Conservation (phyloP, 2,113 vertebrate species). For the Paralichthys olivaceus region DNA sequence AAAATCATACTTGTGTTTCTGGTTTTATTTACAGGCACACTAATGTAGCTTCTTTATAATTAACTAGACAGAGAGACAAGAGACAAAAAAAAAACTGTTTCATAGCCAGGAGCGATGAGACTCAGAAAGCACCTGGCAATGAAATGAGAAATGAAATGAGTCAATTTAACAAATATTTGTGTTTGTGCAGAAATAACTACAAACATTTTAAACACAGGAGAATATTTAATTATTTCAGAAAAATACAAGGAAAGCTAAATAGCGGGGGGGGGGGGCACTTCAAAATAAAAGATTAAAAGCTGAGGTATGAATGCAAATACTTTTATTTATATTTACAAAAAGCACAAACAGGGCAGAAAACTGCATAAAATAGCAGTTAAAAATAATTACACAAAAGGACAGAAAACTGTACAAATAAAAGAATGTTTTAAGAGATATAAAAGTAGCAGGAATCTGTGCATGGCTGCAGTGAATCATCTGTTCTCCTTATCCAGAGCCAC, state of each 20-base stretch:
- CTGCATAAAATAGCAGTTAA: not conserved
- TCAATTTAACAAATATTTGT: too few species aligned
- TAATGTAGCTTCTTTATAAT: too few species aligned
- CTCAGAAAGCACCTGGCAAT: too few species aligned
- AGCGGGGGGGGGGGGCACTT: not conserved
- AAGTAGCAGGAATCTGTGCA: not conserved
- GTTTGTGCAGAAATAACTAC: not conserved
- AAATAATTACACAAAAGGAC: conserved; percentile 6
- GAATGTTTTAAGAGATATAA: conserved; percentile 20
- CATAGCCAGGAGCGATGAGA: too few species aligned
- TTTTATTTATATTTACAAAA: conserved; percentile 75
- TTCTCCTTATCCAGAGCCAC: conserved; percentile 82
- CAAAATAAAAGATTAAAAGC: not conserved
- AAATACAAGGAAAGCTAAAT: not conserved
- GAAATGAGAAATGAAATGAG: too few species aligned
- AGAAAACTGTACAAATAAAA: conserved; percentile 60
- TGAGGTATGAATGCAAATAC: conserved; percentile 10
- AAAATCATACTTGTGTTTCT: too few species aligned
- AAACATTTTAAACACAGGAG: not conserved
- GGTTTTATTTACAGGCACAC: too few species aligned
- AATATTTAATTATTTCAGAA: not conserved
- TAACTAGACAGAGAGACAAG: too few species aligned
- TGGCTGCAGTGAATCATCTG: conserved; percentile 46
- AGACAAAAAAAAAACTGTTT: too few species aligned
- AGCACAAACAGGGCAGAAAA: conserved; percentile 7